phyloP scores from a whole-genome alignment of 2,888 invertebrate species.

The Hirtodrosophila cameraria region DNA sequence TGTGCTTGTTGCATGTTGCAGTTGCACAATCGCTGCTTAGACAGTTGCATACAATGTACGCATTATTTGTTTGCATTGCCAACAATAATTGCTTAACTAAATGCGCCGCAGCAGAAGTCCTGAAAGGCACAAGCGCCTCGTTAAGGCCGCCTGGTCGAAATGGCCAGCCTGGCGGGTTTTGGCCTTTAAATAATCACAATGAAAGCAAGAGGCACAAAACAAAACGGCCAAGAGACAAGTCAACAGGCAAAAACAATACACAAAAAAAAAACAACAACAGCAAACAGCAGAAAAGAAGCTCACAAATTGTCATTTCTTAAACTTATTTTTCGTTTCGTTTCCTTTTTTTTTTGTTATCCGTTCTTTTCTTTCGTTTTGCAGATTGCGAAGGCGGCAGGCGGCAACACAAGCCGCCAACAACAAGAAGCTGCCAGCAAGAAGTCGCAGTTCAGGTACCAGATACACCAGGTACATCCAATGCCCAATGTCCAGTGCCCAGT shows the following conservation, averaged over 20 bases:
- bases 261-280: constrained; percentile 38
- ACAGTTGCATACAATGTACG: constrained; percentile 71
- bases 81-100: constrained; percentile 78
- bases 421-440: constrained; percentile 30
- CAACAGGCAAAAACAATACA: constrained; percentile 58
- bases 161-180: constrained; percentile 17
- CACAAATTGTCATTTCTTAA: constrained; percentile 81
- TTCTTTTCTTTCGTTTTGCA: constrained; percentile 41
- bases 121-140: constrained; percentile 72
- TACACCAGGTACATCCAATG: too few species aligned
- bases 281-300: constrained; percentile 75
- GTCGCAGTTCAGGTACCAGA: constrained; percentile 42
- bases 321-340: constrained; percentile 48
- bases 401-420: constrained; percentile 18
- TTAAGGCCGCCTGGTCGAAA: constrained; percentile 46
- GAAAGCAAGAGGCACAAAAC: constrained; percentile 59
- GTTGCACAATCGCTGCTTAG: constrained; percentile 45
- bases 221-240: constrained; percentile 42
- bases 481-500: constrained; percentile 22
- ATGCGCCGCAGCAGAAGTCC: constrained; percentile 62
- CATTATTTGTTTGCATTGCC: constrained; percentile 78
- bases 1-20: constrained; percentile 2
- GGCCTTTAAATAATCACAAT: constrained; percentile 79
- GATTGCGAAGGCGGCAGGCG: constrained; percentile 76
- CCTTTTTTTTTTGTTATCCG: constrained; percentile 1